Evolutionary conservation across 2,113 vertebrate species (phyloP).

Genomic region (Zapus hudsonius): DNA sequence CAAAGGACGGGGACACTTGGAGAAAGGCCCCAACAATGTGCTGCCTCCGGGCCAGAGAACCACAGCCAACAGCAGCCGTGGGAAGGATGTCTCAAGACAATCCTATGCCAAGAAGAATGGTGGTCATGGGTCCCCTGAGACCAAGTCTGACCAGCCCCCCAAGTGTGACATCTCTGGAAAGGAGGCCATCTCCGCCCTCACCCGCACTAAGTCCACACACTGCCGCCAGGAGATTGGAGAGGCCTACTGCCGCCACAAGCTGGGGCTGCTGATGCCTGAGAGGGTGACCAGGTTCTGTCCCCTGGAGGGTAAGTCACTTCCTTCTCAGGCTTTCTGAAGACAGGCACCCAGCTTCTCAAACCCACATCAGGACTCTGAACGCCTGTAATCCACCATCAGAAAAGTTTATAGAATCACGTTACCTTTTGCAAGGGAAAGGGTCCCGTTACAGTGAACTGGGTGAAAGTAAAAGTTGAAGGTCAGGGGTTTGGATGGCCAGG

Average conservation of each 20-base stretch:
- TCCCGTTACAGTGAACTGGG: accelerated
- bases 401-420: not conserved
- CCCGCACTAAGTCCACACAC: constrained; percentile 92
- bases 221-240: constrained; percentile 95
- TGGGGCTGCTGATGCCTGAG: constrained; percentile 95
- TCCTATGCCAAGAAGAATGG: constrained; percentile 79
- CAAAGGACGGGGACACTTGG: constrained; percentile 85
- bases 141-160: constrained; percentile 90
- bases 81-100: constrained; percentile 78
- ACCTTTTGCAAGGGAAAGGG: not conserved
- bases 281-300: constrained; percentile 94
- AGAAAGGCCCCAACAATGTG: constrained; percentile 89
- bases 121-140: constrained; percentile 82
- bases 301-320: constrained; percentile 92
- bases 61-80: constrained; percentile 77
- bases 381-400: not conserved
- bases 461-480: accelerated
- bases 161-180: constrained; percentile 97
- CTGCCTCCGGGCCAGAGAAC: constrained; percentile 79
- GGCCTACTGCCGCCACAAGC: constrained; percentile 94
- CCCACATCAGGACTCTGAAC: not conserved
- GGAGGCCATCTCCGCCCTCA: constrained; percentile 96
- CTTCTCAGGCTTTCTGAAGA: not conserved
- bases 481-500: not conserved
- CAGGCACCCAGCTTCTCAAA: not conserved